Conservation (phyloP, 1,140 invertebrate genomes). For the Brachionus manjavacas region DNA sequence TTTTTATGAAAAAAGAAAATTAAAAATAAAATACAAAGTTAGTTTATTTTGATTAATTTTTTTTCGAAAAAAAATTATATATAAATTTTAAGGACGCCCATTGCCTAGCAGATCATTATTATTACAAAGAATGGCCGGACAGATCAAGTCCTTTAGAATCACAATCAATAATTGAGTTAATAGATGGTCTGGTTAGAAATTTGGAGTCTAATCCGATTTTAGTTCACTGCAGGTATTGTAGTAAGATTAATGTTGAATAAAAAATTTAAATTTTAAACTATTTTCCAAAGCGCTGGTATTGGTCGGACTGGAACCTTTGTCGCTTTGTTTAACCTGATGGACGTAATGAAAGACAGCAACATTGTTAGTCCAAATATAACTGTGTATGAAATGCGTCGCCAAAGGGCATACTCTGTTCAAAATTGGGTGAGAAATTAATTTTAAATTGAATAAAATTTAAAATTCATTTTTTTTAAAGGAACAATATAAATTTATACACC, state of each 20-base stretch:
- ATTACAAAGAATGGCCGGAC: conserved; percentile 40
- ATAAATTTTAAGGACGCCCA: neutral
- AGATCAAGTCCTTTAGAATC: conserved; percentile 14
- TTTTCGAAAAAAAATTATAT: neutral
- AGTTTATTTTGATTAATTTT: neutral
- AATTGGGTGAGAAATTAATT: conserved; percentile 1
- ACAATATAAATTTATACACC: conserved; percentile 40
- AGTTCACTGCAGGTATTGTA: conserved; percentile 34
- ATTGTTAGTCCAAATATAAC: neutral
- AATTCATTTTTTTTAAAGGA: neutral
- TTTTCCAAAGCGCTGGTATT: conserved; percentile 10
- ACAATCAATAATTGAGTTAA: conserved; percentile 27
- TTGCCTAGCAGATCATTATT: conserved; percentile 16
- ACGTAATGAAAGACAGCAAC: neutral
- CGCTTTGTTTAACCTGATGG: conserved; percentile 11
- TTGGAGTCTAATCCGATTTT: neutral
- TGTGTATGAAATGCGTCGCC: conserved; percentile 15
- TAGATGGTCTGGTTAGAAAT: neutral
- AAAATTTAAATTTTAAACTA: neutral
- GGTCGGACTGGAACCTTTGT: conserved; percentile 39
- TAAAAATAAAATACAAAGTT: conserved; percentile 17
- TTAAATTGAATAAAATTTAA: neutral
- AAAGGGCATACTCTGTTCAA: conserved; percentile 36
- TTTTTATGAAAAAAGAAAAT: conserved; percentile 24
- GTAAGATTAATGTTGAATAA: neutral